Evolutionary conservation across 2,888 invertebrate species (phyloP).

Genomic region (Sipha maydis): DNA sequence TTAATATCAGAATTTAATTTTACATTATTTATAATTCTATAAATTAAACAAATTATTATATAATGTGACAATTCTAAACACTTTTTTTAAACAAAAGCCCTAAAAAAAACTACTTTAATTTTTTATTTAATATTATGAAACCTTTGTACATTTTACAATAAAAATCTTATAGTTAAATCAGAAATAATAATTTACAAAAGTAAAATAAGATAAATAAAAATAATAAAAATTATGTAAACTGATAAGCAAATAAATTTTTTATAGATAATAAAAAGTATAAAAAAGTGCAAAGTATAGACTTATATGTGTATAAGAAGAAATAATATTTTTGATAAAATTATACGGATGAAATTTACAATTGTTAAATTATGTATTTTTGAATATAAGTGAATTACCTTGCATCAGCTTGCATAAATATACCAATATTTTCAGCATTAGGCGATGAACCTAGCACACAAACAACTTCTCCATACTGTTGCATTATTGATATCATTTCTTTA

Average conservation of each 20-base stretch:
- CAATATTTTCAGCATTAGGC: conserved; percentile 87
- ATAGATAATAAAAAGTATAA: background rate
- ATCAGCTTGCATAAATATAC: conserved; percentile 92
- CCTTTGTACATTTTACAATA: no score
- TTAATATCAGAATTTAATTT: background rate
- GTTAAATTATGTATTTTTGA: background rate
- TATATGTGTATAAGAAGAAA: background rate
- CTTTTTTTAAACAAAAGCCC: background rate
- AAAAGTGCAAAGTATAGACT: conserved; percentile 13
- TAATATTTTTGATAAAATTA: background rate
- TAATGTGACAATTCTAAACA: background rate
- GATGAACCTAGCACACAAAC: conserved; percentile 94
- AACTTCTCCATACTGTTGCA: conserved; percentile 96
- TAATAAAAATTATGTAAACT: background rate
- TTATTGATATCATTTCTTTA: conserved; percentile 90
- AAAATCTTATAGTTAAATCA: no score
- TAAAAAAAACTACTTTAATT: no score
- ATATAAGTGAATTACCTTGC: conserved; percentile 73
- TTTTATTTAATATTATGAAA: no score
- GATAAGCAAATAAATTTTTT: background rate
- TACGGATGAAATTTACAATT: background rate
- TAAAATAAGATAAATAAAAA: background rate
- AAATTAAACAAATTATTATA: background rate
- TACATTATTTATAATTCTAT: no score
- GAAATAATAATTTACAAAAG: background rate